phyloP scores from a whole-genome alignment of 2,888 invertebrate genomes.

The Ornithoptera alexandrae region DNA sequence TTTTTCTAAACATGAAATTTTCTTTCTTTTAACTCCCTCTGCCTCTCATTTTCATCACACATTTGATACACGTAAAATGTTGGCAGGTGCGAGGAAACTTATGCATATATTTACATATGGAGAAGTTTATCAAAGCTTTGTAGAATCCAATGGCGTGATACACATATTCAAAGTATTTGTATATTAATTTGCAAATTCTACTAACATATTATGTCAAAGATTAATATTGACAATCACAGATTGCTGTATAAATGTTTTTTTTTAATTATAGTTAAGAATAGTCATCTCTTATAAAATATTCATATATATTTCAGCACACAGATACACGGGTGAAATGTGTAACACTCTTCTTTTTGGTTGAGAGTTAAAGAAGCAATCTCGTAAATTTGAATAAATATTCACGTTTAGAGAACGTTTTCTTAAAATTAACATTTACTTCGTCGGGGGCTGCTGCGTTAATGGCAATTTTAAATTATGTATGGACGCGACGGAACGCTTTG shows the following conservation, averaged over 20 bases:
- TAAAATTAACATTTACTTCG: constrained; percentile 10
- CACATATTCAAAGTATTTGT: too few relatives aligned
- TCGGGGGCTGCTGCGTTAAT: constrained; percentile 6
- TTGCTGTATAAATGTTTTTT: too few relatives aligned
- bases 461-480: constrained; percentile 13
- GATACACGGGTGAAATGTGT: neutral
- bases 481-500: neutral
- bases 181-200: too few relatives aligned
- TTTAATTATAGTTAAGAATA: too few relatives aligned
- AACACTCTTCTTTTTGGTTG: neutral
- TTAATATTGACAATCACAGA: too few relatives aligned
- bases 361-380: neutral
- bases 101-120: constrained; percentile 2
- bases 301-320: too few relatives aligned
- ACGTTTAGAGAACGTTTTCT: neutral
- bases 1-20: too few relatives aligned
- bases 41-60: neutral
- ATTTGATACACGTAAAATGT: neutral
- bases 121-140: neutral
- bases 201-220: too few relatives aligned
- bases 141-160: too few relatives aligned
- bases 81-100: neutral
- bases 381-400: neutral
- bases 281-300: too few relatives aligned
- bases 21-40: too few relatives aligned